A percentile compares a stretch with the other conserved stretches of the same genome.
Evolutionary conservation across 2,888 invertebrate genomes (phyloP).

Genomic region (Bimastos eiseni): DNA sequence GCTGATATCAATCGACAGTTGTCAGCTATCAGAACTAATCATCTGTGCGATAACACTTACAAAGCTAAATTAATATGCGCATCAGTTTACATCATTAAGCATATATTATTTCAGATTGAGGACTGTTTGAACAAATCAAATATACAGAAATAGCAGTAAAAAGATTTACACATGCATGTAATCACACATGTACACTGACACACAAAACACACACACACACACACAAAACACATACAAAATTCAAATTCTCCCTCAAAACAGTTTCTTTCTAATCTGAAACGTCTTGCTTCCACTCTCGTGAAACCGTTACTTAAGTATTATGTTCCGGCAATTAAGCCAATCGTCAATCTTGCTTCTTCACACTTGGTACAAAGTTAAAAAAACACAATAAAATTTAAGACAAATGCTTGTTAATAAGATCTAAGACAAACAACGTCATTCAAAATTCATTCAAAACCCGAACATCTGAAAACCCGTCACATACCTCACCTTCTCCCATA

Average conservation of each 20-base stretch:
- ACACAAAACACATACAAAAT: too few species aligned
- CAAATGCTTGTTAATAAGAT: too few species aligned
- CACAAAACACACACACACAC: too few species aligned
- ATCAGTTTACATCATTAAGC: neutral
- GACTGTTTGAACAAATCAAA: neutral
- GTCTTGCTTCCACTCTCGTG: neutral
- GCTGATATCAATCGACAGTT: neutral
- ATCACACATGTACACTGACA: neutral
- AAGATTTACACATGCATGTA: neutral
- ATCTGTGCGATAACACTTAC: neutral
- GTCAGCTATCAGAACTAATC: neutral
- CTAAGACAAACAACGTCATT: neutral
- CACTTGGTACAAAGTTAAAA: neutral
- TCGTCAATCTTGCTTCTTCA: neutral
- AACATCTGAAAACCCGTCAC: neutral
- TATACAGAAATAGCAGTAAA: neutral
- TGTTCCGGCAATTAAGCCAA: neutral
- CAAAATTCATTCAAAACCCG: neutral
- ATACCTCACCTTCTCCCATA: neutral
- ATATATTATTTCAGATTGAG: neutral
- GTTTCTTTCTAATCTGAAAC: too few species aligned
- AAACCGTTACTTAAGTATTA: neutral
- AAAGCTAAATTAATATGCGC: neutral
- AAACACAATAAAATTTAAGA: slow-evolving; percentile 13
- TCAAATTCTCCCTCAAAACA: too few species aligned